phyloP scores from a whole-genome alignment of 2,113 vertebrate species.

The Mormyrus lacerda region DNA sequence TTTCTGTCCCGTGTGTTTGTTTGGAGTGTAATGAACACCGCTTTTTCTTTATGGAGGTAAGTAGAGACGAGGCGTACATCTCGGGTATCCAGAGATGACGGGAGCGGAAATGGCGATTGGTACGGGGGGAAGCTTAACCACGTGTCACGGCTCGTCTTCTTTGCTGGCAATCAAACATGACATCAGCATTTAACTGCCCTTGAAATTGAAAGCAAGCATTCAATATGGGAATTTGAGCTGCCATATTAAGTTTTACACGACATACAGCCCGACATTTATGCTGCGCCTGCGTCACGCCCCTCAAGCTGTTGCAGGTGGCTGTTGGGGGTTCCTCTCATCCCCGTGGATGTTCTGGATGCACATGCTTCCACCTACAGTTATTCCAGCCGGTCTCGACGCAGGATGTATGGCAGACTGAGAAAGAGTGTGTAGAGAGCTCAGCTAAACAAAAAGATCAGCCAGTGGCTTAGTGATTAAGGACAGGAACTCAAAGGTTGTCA shows the following conservation, averaged over 20 bases:
- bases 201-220: not conserved
- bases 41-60: slow-evolving; percentile 40
- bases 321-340: not conserved
- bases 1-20: not conserved
- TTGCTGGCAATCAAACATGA: slow-evolving; percentile 27
- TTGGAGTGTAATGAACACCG: not conserved
- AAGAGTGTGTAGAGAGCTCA: not conserved
- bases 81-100: slow-evolving; percentile 38
- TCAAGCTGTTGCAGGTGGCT: not conserved
- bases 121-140: slow-evolving; percentile 42
- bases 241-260: not conserved
- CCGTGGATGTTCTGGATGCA: not conserved
- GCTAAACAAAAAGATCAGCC: not conserved
- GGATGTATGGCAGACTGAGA: not conserved
- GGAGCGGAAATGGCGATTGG: slow-evolving; percentile 36
- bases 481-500: not conserved
- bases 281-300: not conserved
- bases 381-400: not conserved
- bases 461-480: not conserved
- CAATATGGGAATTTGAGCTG: not conserved
- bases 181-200: slow-evolving; percentile 3
- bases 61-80: slow-evolving; percentile 45
- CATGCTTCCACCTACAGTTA: not conserved
- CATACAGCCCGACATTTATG: not conserved
- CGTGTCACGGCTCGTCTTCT: slow-evolving; percentile 32